Conservation (phyloP, 2,888 invertebrate genomes). For the Epinotia nisella region DNA sequence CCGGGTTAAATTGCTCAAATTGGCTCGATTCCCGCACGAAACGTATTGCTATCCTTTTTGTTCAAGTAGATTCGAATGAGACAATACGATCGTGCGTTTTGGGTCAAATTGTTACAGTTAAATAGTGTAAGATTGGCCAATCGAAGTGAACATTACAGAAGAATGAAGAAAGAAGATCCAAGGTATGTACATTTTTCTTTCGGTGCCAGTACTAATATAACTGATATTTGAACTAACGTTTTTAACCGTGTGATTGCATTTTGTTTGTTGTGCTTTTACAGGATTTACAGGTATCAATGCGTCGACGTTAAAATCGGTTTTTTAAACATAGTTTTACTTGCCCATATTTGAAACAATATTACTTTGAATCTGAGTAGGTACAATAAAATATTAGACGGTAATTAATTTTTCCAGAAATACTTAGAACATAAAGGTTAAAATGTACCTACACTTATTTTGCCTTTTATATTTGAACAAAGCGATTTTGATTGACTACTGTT, state of each 20-base stretch:
- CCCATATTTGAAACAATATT: too few relatives aligned
- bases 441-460: too few relatives aligned
- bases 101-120: constrained; percentile 5
- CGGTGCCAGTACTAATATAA: constrained; percentile 48
- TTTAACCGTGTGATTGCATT: constrained; percentile 64
- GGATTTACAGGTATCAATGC: constrained; percentile 81
- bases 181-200: constrained; percentile 71
- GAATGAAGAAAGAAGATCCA: constrained; percentile 46
- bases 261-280: constrained; percentile 77
- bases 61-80: constrained; percentile 53
- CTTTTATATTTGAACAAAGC: too few relatives aligned
- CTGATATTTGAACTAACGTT: constrained; percentile 59
- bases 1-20: constrained; percentile 52
- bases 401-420: neutral
- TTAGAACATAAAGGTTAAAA: neutral
- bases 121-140: constrained; percentile 45
- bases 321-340: neutral
- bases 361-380: neutral
- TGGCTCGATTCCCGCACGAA: constrained; percentile 13
- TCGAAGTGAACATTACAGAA: constrained; percentile 44
- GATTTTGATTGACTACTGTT: too few relatives aligned
- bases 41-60: constrained; percentile 36
- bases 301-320: constrained; percentile 12
- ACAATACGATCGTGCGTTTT: constrained; percentile 34
- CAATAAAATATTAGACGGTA: neutral